Evolutionary conservation across 1,140 invertebrate genomes (phyloP), one percentile per base, ranked within the genome.

Genomic region (Sycobia sp.): DNA sequence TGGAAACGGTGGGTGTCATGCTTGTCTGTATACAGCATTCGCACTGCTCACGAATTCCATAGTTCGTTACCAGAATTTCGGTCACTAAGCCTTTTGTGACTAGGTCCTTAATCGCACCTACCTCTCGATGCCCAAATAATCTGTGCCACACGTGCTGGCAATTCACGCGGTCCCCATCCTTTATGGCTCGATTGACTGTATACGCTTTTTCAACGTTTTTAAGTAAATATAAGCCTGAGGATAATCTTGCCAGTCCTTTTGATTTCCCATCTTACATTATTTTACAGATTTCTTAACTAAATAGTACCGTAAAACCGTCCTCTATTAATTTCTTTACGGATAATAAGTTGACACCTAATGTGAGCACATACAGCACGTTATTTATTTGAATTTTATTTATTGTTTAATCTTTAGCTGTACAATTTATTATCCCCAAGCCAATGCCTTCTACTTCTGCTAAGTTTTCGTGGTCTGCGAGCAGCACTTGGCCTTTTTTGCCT

Each of bases 241-340:
- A 13, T 22, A 7, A 20, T 10, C 0, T 25, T 14, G 49, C 56
- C 3, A 41, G 23, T 47, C 23, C 44, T 23, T 47, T 27, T 2
- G 22, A 18, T 62, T 41, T n/a, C 3, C 14, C 14, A 4, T 55
- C 23, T 43, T 43, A 41, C 43, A 41, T 43, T 4, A 55, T 29
- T 41, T n/a, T 41, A 25, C 53, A 55, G n/a, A n/a, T n/a, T n/a
- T n/a, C n/a, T n/a, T n/a, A n/a, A n/a, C 27, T 13, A 18, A 41
- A 27, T 3, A 4, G 23, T 69, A 78, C 71, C 46, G 67, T 43
- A 65, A 67, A 71, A 0, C 69, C 70, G 34, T 69, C 71, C 16
- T 75, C 71, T 8, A 67, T 66, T 1, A 78, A 65, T 67, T 74
- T 66, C 38, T 70, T 75, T 1, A 75, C 67, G 1, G 74, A 76